Percentiles rank a stretch among this genome's conserved stretches.
phyloP scores from a whole-genome alignment of 1,140 invertebrate species.

The Physella acuta region DNA sequence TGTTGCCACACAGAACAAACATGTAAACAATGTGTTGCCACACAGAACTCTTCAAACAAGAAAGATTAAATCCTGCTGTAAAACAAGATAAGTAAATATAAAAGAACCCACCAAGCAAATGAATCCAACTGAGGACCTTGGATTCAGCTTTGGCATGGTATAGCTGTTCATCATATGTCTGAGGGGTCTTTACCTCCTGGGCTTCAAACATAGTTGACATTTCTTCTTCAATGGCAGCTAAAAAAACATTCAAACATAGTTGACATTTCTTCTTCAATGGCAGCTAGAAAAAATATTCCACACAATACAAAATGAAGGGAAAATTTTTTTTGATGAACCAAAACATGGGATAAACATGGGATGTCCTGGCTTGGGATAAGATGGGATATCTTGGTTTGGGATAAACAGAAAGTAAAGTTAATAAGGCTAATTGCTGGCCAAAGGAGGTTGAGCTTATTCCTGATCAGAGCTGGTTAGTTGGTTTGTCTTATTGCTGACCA shows the following conservation, averaged over 20 bases:
- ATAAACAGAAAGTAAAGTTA: neutral
- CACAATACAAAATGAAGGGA: constrained; percentile 36
- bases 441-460: too few relatives aligned
- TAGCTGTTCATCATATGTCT: constrained; percentile 54
- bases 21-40: too few relatives aligned
- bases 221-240: constrained; percentile 58
- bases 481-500: too few relatives aligned
- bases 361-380: neutral
- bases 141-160: constrained; percentile 41
- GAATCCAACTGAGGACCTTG: constrained; percentile 52
- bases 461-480: too few relatives aligned
- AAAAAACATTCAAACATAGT: constrained; percentile 41
- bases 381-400: neutral
- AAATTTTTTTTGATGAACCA: neutral
- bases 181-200: constrained; percentile 49
- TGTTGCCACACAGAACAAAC: too few relatives aligned
- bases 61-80: too few relatives aligned
- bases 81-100: too few relatives aligned
- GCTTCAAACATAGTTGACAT: constrained; percentile 51
- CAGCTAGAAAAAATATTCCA: constrained; percentile 45
- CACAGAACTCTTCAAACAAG: too few relatives aligned
- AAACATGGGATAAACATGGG: neutral
- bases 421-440: too few relatives aligned
- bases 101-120: constrained; percentile 54
- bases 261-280: constrained; percentile 57